Base-by-base conservation (phyloP, 2,113 vertebrate genomes). In the Elgaria multicarinata region DNA sequence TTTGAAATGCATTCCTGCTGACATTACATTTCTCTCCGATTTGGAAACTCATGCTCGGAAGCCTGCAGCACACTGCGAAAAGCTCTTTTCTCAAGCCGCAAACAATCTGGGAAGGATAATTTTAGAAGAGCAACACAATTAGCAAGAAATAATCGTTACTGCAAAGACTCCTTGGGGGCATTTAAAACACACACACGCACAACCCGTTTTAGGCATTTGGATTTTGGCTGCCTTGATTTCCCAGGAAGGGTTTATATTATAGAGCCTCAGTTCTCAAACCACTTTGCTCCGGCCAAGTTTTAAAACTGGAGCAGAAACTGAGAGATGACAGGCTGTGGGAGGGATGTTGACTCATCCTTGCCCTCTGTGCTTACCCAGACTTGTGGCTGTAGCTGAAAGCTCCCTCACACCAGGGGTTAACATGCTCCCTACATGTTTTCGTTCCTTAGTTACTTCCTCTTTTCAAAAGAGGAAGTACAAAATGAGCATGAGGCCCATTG, bases 81-180 rank as follows among this genome's bases (percentile, higher is more conserved):
- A 66, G 36, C 58, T 84, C 24, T 84, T 84, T 39, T 10, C 33
- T 76, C 20, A 9, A 84, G 62, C 74, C 67, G 72, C 88, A 84
- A 31, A 89, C 81, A 89, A 89, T 84, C 81, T 89, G 81, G 81
- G 39, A 89, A 77, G 82, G 62, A 89, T 84, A 89, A 89, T 84
- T 89, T 89, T 89, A 67, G 72, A 89, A 84, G 74, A 77, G 81
- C 72, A 77, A 67, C 58, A 42, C 72, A 84, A 89, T 89, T 89
- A 89, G 81, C 72, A 77, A 89, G 72, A 84, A 89, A 84, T 84
- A 31, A 42, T 84, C 44, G 75, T 78, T 53, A 53, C n/a, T 77
- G 44, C 16, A 42, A 55, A 77, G 72, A 78, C 67, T 85, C 44
- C 88, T 69, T 33, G 1, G 55, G 81, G 88, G 81, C 33, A 39